Conservation (phyloP, 2,888 invertebrate species). For the Choreutis nemorana region DNA sequence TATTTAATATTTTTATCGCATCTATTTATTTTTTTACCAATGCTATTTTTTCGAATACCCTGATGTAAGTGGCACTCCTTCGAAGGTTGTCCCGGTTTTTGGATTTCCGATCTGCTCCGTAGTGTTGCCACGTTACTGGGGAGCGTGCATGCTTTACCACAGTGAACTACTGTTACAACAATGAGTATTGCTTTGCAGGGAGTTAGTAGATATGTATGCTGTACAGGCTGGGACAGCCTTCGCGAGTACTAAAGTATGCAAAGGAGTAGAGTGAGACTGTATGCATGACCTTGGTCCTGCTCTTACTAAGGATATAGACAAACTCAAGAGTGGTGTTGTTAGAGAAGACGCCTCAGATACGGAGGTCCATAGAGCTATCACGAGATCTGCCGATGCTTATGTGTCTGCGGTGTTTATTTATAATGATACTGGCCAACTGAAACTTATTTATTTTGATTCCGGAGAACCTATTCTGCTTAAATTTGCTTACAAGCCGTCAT, state of each 20-base stretch:
- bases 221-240: conserved; percentile 60
- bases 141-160: conserved; percentile 51
- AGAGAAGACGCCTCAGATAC: neutral
- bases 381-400: conserved; percentile 36
- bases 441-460: conserved; percentile 60
- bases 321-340: neutral
- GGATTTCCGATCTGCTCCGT: conserved; percentile 61
- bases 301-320: conserved; percentile 3
- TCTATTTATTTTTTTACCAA: conserved; percentile 57
- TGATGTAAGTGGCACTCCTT: conserved; percentile 58
- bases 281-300: conserved; percentile 30
- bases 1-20: conserved; percentile 57
- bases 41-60: conserved; percentile 47
- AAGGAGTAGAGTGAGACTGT: conserved; percentile 31
- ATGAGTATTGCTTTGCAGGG: conserved; percentile 50
- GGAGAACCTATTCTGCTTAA: conserved; percentile 67
- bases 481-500: conserved; percentile 64
- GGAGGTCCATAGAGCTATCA: conserved; percentile 10
- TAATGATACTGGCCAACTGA: conserved; percentile 66
- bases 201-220: conserved; percentile 25
- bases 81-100: conserved; percentile 69
- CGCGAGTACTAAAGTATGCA: conserved; percentile 27
- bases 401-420: conserved; percentile 37
- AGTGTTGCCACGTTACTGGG: conserved; percentile 30
- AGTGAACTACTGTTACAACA: conserved; percentile 36